Base-by-base conservation (phyloP, 1,140 invertebrate species). In the Cryptotermes secundus region DNA sequence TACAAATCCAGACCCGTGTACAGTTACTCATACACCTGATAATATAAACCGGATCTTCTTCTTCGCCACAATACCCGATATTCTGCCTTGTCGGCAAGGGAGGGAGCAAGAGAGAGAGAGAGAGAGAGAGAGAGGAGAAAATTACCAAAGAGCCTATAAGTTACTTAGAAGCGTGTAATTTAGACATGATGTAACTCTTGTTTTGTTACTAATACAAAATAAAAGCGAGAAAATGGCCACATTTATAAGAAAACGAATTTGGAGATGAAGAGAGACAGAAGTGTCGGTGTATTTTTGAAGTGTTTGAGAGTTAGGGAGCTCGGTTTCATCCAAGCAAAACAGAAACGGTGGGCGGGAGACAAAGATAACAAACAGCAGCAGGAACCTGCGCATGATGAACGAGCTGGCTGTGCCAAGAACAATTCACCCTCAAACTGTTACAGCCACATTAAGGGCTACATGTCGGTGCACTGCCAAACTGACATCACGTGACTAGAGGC, bases 241-340 rank as follows among this genome's bases (percentile, higher is more conserved):
- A 31, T 72, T 72, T 31, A 72, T 72, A 72, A 72, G n/a, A 72
- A 72, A 72, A 72, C 59, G 45, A 49, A 49, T 49, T 49, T 49
- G 16, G 45, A 49, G 45, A 16, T 22, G 16, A 72, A 4, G 1
- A 16, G 59, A 72, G 59, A 72, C 9, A 72, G n/a, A 72, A 0
- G 59, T 31, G 59, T 9, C 26, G 26, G 59, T 72, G 59, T 72
- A 72, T 72, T 72, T 72, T 72, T 72, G n/a, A 72, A 72, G 59
- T 72, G 59, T 49, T 49, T 7, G n/a, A 72, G 26, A 7, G n/a
- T 72, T 72, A 31, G 59, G 59, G 31, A 72, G 59, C 59, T 14
- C 59, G 26, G 59, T 14, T 72, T 72, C 59, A 72, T 72, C 59
- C 59, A 72, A 72, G 59, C 59, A 72, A 72, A 72, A 72, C 59